Conservation (phyloP, 2,113 vertebrate species). For the Barnardius zonarius region DNA sequence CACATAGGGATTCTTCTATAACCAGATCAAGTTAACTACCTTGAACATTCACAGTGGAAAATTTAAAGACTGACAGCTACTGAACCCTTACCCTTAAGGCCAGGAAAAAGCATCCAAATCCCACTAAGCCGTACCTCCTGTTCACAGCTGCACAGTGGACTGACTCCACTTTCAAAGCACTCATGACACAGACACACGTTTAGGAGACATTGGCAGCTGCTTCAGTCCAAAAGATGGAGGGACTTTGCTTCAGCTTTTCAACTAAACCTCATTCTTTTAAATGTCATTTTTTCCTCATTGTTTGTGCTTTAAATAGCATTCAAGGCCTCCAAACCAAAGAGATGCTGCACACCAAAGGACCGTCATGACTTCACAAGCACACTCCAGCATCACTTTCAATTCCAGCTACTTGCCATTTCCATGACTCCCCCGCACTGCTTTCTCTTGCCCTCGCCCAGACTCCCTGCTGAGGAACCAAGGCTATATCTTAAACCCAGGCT, state of each 20-base stretch:
- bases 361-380: accelerated
- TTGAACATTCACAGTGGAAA: neutral
- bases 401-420: neutral
- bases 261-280: neutral
- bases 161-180: neutral
- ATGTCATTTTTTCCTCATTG: accelerated
- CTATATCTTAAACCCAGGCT: neutral
- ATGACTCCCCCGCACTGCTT: neutral
- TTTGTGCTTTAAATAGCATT: neutral
- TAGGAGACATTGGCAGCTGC: neutral
- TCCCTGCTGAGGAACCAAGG: neutral
- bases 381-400: neutral
- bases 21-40: neutral
- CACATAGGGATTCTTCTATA: neutral
- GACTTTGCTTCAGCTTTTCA: neutral
- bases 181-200: neutral
- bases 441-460: neutral
- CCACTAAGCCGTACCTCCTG: neutral
- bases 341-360: neutral
- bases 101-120: neutral
- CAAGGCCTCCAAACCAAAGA: neutral
- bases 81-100: neutral
- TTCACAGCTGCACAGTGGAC: neutral
- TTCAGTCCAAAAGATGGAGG: neutral
- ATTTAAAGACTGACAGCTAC: neutral